Evolutionary conservation across 1,140 invertebrate species (phyloP), one percentile per base, ranked within the genome.

Genomic region (Drosophila ercepeae): DNA sequence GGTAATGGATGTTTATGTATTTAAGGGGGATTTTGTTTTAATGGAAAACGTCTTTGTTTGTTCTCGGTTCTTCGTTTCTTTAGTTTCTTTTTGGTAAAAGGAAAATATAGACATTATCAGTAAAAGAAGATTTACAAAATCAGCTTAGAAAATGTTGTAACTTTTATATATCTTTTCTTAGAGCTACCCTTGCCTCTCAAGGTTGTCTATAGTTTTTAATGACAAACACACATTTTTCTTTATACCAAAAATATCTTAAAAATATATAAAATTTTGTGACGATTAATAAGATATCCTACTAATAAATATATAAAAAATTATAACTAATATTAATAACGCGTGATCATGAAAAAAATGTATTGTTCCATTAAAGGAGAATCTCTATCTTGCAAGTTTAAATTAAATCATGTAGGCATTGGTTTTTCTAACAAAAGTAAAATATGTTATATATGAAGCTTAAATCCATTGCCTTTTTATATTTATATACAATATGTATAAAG

Each of bases 361-460:
- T 93, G 91, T 92, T 93, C 92, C 92, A 94, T 94, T 89, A 93
- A 89, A 68, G 92, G 92, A 11, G 93, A 94, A 68, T 89, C 82
- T 69, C 92, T 89, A 92, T 94, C 92, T 92, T 93, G 93, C 69
- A 93, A 92, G 71, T 89, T 91, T 74, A 93, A 78, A 77, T 92
- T 92, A 59, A 88, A 90, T 93, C 92, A 93, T 90, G 92, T 92
- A 86, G 90, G 78, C 81, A 92, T 92, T n/a, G 63, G 23, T 32
- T 71, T 70, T 92, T 92, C 89, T 91, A 92, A 92, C 90, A 91
- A 92, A 92, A 92, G 91, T 89, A 84, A 89, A 90, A 88, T 91
- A 91, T 90, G 93, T 93, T 93, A 93, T 94, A 86, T 92, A 92
- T 93, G 92, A 91, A 92, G 89, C 91, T 94, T 94, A 94, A 93